These are phyloP conservation scores for Passer montanus DNA, from an alignment of 2,113 vertebrate genomes.

Conservation along the genomic window DNA sequence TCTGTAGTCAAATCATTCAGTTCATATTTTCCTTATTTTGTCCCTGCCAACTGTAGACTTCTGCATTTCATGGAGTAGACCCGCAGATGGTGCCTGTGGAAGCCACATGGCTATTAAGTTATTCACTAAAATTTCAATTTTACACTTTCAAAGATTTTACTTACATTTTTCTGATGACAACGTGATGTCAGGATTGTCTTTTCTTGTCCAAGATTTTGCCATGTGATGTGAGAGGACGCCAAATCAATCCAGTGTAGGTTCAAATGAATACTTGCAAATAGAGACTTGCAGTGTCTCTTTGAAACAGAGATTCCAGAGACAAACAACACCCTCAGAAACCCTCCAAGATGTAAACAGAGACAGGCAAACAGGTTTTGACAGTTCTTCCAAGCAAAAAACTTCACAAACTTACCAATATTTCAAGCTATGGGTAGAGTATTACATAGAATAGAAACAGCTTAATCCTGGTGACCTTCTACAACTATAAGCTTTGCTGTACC, in stretches of 20 bases:
- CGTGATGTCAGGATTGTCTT: background rate
- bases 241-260: background rate
- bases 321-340: background rate
- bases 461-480: background rate
- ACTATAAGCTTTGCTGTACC: background rate
- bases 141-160: background rate
- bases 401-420: background rate
- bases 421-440: background rate
- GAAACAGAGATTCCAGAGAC: slow-evolving; percentile 3
- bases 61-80: accelerated
- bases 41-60: accelerated
- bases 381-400: background rate
- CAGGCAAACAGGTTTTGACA: background rate
- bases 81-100: accelerated
- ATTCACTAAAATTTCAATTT: background rate
- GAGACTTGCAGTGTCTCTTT: background rate
- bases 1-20: background rate
- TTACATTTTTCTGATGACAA: background rate
- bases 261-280: background rate
- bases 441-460: background rate
- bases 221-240: background rate
- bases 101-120: background rate
- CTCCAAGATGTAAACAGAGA: background rate
- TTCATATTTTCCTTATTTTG: background rate
- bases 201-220: background rate